phyloP scores from a whole-genome alignment of 2,888 invertebrate genomes.

The Noctua comes region DNA sequence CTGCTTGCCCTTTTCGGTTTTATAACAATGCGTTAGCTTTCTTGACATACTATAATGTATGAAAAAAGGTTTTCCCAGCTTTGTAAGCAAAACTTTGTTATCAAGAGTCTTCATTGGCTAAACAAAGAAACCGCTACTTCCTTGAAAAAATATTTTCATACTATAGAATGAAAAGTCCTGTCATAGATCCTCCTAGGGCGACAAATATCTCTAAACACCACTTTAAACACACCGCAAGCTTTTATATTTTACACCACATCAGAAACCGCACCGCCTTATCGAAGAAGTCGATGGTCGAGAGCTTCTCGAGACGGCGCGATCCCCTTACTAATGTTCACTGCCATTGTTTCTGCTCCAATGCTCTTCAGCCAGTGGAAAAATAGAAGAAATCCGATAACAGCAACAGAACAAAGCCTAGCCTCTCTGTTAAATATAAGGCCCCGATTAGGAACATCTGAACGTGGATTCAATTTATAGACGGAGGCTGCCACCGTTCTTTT shows the following conservation, averaged over 20 bases:
- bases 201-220: neutral
- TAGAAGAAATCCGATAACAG: slow-evolving; percentile 67
- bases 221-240: slow-evolving; percentile 29
- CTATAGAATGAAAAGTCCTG: no score
- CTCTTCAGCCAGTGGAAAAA: slow-evolving; percentile 68
- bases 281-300: slow-evolving; percentile 65
- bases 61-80: neutral
- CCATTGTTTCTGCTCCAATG: slow-evolving; percentile 76
- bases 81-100: neutral
- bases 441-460: slow-evolving; percentile 59
- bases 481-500: slow-evolving; percentile 26
- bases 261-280: slow-evolving; percentile 63
- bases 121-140: neutral
- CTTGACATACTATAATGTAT: neutral
- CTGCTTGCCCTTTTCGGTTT: neutral
- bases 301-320: slow-evolving; percentile 73
- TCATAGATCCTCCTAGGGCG: neutral
- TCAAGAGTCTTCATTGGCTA: neutral
- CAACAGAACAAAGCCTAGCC: slow-evolving; percentile 61
- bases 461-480: slow-evolving; percentile 52
- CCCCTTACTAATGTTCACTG: slow-evolving; percentile 76
- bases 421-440: slow-evolving; percentile 50
- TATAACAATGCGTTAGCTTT: neutral
- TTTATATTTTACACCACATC: slow-evolving; percentile 56
- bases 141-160: neutral